These are phyloP conservation scores for Danaus plexippus DNA, from an alignment of 1,140 invertebrate species.

Conservation along the genomic window DNA sequence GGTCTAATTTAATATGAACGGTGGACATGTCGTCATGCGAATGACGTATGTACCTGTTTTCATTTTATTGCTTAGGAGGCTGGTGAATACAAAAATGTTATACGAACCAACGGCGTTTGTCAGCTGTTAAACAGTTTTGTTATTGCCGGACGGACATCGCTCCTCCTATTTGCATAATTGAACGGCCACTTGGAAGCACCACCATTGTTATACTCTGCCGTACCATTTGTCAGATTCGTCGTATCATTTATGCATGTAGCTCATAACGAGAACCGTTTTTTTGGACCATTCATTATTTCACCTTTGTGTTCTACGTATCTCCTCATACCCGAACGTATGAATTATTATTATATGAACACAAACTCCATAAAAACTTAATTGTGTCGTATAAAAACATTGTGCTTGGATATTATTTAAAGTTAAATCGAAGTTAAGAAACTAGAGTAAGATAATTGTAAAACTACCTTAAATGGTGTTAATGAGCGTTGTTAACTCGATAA, in stretches of 20 bases:
- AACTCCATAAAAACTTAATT: neutral
- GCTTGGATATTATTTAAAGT: too few relatives aligned
- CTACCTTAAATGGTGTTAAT: too few relatives aligned
- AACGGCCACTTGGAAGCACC: conserved; percentile 67
- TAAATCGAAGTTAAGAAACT: too few relatives aligned
- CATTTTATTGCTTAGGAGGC: conserved; percentile 57
- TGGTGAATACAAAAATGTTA: conserved; percentile 55
- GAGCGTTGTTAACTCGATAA: conserved; percentile 10
- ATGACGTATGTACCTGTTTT: conserved; percentile 40
- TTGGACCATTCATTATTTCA: conserved; percentile 65
- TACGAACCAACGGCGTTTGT: conserved; percentile 40
- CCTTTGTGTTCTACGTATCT: conserved; percentile 57
- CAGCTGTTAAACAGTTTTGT: conserved; percentile 70
- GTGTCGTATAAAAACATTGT: too few relatives aligned
- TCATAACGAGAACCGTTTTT: conserved; percentile 67
- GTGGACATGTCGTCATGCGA: conserved; percentile 51
- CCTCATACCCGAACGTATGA: conserved; percentile 39
- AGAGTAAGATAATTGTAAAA: too few relatives aligned
- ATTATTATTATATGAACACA: conserved; percentile 6
- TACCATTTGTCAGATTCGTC: conserved; percentile 69
- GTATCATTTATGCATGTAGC: conserved; percentile 70
- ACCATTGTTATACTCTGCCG: conserved; percentile 70
- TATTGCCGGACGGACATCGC: conserved; percentile 64
- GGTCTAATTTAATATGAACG: conserved; percentile 68
- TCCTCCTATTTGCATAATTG: conserved; percentile 69